phyloP scores from a whole-genome alignment of 2,888 invertebrate species.

The Sarcophaga variegata region DNA sequence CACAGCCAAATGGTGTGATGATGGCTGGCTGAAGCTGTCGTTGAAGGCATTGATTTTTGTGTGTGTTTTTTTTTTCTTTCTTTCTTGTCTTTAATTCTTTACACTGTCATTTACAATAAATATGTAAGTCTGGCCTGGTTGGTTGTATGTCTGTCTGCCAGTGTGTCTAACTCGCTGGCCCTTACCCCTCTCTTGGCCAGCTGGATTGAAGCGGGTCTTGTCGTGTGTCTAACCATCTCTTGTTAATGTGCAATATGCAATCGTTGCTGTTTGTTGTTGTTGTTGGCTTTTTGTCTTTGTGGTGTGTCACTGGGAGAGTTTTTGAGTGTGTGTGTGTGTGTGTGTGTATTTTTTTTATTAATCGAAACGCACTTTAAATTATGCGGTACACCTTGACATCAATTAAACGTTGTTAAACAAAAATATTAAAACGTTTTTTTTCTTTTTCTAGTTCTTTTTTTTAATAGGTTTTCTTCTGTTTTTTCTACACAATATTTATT shows the following conservation, averaged over 20 bases:
- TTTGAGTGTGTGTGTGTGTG: slow-evolving; percentile 61
- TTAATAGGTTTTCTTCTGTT: neutral
- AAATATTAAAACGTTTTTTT: slow-evolving; percentile 47
- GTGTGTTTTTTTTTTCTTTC: neutral
- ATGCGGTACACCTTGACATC: slow-evolving; percentile 79
- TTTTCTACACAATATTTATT: neutral
- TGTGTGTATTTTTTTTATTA: slow-evolving; percentile 58
- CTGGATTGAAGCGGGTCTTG: slow-evolving; percentile 14
- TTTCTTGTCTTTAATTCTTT: neutral
- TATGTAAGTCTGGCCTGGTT: neutral
- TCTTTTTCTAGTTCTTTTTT: neutral
- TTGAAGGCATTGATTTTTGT: slow-evolving; percentile 18
- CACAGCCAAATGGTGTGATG: slow-evolving; percentile 24
- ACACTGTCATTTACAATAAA: neutral
- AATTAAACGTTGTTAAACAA: slow-evolving; percentile 72
- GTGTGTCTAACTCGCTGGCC: neutral
- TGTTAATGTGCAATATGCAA: slow-evolving; percentile 36
- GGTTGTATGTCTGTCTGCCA: slow-evolving; percentile 21
- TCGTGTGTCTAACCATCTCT: slow-evolving; percentile 49
- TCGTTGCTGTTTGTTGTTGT: slow-evolving; percentile 22
- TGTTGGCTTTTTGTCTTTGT: neutral
- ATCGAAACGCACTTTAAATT: slow-evolving; percentile 76
- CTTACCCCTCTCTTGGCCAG: slow-evolving; percentile 16
- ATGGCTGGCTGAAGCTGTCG: neutral
- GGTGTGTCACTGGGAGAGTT: slow-evolving; percentile 48